A percentile compares a stretch with the other conserved stretches of the same genome.
Evolutionary conservation across 2,888 invertebrate species (phyloP).

Genomic region (Drosophila flavopinicola): DNA sequence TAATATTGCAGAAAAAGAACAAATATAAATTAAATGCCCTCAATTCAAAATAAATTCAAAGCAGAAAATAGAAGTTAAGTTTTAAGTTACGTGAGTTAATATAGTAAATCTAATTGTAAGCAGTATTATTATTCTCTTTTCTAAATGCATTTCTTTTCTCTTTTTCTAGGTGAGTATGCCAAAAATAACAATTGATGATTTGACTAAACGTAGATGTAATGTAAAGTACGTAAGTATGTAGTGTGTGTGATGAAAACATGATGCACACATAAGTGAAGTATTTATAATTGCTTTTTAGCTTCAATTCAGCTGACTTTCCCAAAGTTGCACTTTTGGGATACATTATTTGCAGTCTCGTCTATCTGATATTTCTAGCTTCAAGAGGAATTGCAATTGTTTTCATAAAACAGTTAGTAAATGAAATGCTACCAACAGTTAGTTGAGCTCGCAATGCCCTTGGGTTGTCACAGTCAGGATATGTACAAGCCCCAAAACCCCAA

Average conservation of each 20-base stretch:
- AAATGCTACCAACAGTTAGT: slow-evolving; percentile 13
- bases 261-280: too few relatives aligned
- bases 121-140: background rate
- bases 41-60: too few relatives aligned
- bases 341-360: too few relatives aligned
- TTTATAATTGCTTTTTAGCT: slow-evolving; percentile 1
- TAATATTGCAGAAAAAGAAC: too few relatives aligned
- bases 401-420: slow-evolving; percentile 23
- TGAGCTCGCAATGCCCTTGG: slow-evolving; percentile 1
- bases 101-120: background rate
- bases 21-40: background rate
- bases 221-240: slow-evolving; percentile 2
- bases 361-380: too few relatives aligned
- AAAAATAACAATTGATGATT: background rate
- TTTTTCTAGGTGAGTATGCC: slow-evolving; percentile 59
- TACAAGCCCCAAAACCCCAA: too few relatives aligned
- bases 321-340: too few relatives aligned
- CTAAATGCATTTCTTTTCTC: background rate
- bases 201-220: too few relatives aligned
- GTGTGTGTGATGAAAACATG: too few relatives aligned
- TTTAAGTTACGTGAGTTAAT: too few relatives aligned
- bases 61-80: too few relatives aligned
- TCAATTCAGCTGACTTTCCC: slow-evolving; percentile 11
- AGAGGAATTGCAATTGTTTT: background rate
- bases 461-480: slow-evolving; percentile 5